These are phyloP conservation scores for Phaonia tiefii DNA, from an alignment of 2,888 invertebrate species.

Conservation along the genomic window DNA sequence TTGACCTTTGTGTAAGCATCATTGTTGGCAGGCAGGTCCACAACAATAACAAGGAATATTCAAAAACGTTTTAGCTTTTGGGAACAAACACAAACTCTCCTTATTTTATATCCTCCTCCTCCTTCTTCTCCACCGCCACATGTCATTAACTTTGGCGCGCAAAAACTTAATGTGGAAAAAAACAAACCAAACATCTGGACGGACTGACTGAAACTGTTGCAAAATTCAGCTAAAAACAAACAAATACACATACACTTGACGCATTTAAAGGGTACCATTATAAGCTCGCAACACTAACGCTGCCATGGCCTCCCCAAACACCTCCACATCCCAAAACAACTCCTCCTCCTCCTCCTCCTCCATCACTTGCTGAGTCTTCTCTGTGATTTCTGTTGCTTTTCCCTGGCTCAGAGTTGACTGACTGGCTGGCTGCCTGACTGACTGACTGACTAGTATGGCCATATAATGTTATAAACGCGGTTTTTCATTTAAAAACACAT, in stretches of 20 bases:
- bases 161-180: slow-evolving; percentile 10
- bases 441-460: neutral
- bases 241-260: slow-evolving; percentile 1
- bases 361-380: neutral
- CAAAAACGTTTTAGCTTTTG: slow-evolving; percentile 2
- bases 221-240: slow-evolving; percentile 54
- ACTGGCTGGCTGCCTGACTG: neutral
- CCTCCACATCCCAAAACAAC: neutral
- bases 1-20: slow-evolving; percentile 4
- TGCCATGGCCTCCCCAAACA: too few species aligned
- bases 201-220: slow-evolving; percentile 46
- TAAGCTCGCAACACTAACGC: neutral
- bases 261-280: neutral
- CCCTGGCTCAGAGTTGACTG: neutral
- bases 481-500: slow-evolving; percentile 57
- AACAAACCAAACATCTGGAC: slow-evolving; percentile 23
- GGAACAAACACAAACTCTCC: neutral
- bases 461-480: slow-evolving; percentile 64
- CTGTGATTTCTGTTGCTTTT: neutral
- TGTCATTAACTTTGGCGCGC: slow-evolving; percentile 51
- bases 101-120: too few species aligned
- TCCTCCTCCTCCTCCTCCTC: neutral
- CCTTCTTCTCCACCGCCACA: neutral
- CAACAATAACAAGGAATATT: neutral
- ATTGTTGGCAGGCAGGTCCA: too few species aligned